Conservation (phyloP, 1,140 invertebrate species). For the Yoshiicerus persimilis region DNA sequence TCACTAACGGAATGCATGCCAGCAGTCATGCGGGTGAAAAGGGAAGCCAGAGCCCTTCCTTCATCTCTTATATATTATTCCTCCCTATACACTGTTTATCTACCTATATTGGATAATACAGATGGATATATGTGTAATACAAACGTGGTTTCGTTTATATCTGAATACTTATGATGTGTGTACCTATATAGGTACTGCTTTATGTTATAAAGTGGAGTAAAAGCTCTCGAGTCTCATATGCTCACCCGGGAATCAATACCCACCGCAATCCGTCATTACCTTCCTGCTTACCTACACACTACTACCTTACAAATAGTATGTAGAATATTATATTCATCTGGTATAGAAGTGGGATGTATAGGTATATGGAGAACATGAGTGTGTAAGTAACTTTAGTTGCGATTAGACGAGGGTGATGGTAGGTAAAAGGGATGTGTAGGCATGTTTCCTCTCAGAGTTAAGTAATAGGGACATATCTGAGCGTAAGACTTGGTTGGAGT, state of each 20-base stretch:
- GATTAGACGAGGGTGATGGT: background rate
- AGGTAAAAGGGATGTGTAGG: background rate
- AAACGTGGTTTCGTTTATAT: background rate
- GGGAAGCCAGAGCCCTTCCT: background rate
- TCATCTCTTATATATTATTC: background rate
- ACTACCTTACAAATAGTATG: background rate
- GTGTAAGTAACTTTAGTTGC: background rate
- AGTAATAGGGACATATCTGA: background rate
- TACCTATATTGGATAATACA: background rate
- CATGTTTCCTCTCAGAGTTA: too few species aligned
- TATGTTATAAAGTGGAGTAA: background rate
- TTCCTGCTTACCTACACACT: background rate
- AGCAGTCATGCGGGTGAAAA: slow-evolving; percentile 36
- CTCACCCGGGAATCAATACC: slow-evolving; percentile 40
- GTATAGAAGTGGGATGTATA: background rate
- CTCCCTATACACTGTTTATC: background rate
- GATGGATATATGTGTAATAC: background rate
- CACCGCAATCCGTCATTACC: slow-evolving; percentile 44
- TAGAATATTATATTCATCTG: background rate
- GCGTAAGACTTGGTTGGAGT: background rate
- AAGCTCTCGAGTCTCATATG: slow-evolving; percentile 24
- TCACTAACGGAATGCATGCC: background rate
- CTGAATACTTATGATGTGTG: background rate
- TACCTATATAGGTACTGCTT: background rate
- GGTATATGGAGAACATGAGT: background rate